Base-by-base conservation (phyloP, 2,113 vertebrate genomes). In the Cryptotis parvus region DNA sequence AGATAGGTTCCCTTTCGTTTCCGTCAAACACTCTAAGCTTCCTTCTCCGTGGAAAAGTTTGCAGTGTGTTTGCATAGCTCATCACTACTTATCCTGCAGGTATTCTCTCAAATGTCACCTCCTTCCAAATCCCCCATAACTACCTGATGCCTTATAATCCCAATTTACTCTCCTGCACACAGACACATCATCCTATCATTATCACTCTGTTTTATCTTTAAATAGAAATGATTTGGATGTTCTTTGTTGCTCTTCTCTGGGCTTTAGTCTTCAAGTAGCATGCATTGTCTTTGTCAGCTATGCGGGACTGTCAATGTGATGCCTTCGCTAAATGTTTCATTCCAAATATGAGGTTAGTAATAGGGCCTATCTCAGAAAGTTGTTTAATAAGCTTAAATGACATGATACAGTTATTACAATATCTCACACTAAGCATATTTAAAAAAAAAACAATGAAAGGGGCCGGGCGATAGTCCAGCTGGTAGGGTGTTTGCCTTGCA, bases 371-470 rank as follows among this genome's bases (percentile, higher is more conserved):
- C 33, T 89, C 61, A 73, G 24, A 91, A 5, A 0, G 2, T 55
- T 92, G 20, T 49, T 84, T 84, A 87, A 27, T 80, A 86, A 11
- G 16, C 6, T 78, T 74, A 90, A 92, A 26, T 78, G 7, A 86
- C 45, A 41, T 84, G 43, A 77, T 12, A 69, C 33, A 92, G 55
- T 65, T 85, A 83, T 22, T 24, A 49, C 5, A 92, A 26, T 73
- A 72, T 39, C 39, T 91, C 14, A 27, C 10, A 91, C 0, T 43
- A 0, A 35, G 43, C 61, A 92, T 87, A 89, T n/a, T 52, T 81
- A 27, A 45, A 95, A 92, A 84, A 45, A 9, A 65, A 22, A 27
- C 29, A 65, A 1, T n/a, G n/a, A n/a, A n/a, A n/a, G n/a, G n/a
- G n/a, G n/a, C n/a, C n/a, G n/a, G n/a, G n/a, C n/a, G n/a, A n/a